Percentiles rank a stretch among this genome's conserved stretches.
phyloP scores from a whole-genome alignment of 2,113 vertebrate species.

The Alligator sinensis region DNA sequence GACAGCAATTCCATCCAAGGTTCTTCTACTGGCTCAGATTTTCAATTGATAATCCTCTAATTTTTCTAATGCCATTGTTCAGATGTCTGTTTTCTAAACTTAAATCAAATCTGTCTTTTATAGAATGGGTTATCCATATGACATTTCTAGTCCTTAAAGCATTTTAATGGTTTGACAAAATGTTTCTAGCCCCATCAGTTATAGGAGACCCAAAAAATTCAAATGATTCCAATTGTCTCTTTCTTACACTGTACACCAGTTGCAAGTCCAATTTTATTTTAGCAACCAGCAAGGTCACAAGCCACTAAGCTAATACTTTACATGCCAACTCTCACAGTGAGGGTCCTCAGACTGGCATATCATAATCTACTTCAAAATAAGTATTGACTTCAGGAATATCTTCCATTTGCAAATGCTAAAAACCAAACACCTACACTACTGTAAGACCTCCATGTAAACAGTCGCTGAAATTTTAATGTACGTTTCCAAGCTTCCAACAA shows the following conservation, averaged over 20 bases:
- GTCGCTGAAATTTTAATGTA: neutral
- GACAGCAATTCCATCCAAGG: neutral
- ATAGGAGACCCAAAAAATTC: neutral
- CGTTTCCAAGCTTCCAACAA: neutral
- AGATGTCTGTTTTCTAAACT: neutral
- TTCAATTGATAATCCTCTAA: neutral
- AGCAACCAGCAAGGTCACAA: neutral
- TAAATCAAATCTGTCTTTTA: neutral
- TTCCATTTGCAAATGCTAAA: neutral
- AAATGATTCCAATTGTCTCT: neutral
- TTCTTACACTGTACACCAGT: neutral
- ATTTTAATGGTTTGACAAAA: neutral
- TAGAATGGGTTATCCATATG: conserved; percentile 3
- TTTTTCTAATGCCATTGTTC: neutral
- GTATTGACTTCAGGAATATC: neutral
- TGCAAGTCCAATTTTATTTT: neutral
- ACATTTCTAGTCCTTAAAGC: neutral
- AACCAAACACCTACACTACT: neutral
- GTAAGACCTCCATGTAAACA: neutral
- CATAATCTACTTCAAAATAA: neutral
- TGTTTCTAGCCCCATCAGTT: neutral
- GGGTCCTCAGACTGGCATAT: neutral
- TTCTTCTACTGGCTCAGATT: neutral
- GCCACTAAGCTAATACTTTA: neutral
- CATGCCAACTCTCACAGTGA: neutral